Evolutionary conservation across 1,140 invertebrate genomes (phyloP), one percentile per base, ranked within the genome.

Genomic region (Anoplophora glabripennis): DNA sequence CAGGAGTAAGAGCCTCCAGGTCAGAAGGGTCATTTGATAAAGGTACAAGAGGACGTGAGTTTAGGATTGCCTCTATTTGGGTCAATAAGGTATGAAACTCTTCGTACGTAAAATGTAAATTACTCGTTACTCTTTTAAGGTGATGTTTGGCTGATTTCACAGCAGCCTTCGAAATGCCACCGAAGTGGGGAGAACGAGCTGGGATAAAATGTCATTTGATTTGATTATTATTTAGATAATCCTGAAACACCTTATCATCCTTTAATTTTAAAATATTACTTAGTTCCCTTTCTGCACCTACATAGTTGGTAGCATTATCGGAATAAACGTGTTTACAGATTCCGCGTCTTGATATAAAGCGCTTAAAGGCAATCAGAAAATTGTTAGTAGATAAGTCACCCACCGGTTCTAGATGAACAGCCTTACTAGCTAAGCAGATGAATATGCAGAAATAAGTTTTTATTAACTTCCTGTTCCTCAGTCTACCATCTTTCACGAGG

Each of bases 141-240:
- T 45, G n/a, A 35, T 54, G 4, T 51, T 55, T 28, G 65, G 45
- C 12, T 67, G 7, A 70, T 71, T 35, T 54, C 64, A 49, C 58
- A 8, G 8, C 42, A 9, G 9, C 42, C 57, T 78, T 61, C 77
- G 68, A 72, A 45, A 72, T 34, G 14, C 77, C 77, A 21, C 76
- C 75, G 44, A 72, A 69, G 48, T 75, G 68, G 0, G 74, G 70
- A 44, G 66, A 68, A 40, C 48, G 36, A 9, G 77, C 70, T 7
- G 75, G 72, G 15, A 66, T 73, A 56, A 78, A 77, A 57, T 74
- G 61, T 71, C 72, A 78, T 28, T 70, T 48, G n/a, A 74, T 75
- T 11, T n/a, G n/a, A n/a, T 15, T 45, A 8, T 45, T 14, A 8
- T 8, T 37, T n/a, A 37, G n/a, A 8, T 8, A 37, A 37, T n/a